Evolutionary conservation across 2,797 vertebrate species (phyloP), one percentile per base, ranked within the genome.

Genomic region (Chelmon rostratus): DNA sequence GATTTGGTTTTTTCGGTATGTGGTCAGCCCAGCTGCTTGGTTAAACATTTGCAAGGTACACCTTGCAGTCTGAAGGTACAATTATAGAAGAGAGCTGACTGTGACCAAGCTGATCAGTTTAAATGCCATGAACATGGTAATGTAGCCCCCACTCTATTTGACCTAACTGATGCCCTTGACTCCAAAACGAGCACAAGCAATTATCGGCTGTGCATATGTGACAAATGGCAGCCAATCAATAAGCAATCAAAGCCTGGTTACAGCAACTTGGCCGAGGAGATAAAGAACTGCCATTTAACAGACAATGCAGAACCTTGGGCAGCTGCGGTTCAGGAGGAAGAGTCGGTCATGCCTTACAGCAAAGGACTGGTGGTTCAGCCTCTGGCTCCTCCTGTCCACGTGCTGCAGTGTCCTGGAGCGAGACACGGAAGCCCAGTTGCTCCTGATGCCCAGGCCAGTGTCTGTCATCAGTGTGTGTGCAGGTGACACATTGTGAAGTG

Each of bases 161-260:
- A 85, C 81, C 81, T 62, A 13, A 59, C 6, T 47, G 40, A 68
- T 71, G 76, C 47, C 67, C 71, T 69, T 68, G 46, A 82, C 54
- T 69, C 23, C 5, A 62, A 75, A 82, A 54, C 73, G 21, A 59
- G 33, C 38, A 15, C 5, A 38, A n/a, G 35, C 53, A 65, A 68
- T 78, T 82, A 82, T 68, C 69, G 68, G 44, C 40, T 52, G 18
- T 61, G 25, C 8, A 16, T 64, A 52, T 66, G 49, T 66, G 66
- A 49, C 59, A 76, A 71, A 65, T 56, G 57, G 57, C 53, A 76
- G 53, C 40, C 42, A 37, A 73, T 89, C 88, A 83, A 89, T 90
- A 82, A 63, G 25, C 73, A 67, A 62, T 83, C n/a, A 23, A 69
- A 65, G 6, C 40, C n/a, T 25, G 50, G 50, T 78, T n/a, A 19